Base-by-base conservation (phyloP, 2,888 invertebrate genomes). In the Agapostemon virescens region DNA sequence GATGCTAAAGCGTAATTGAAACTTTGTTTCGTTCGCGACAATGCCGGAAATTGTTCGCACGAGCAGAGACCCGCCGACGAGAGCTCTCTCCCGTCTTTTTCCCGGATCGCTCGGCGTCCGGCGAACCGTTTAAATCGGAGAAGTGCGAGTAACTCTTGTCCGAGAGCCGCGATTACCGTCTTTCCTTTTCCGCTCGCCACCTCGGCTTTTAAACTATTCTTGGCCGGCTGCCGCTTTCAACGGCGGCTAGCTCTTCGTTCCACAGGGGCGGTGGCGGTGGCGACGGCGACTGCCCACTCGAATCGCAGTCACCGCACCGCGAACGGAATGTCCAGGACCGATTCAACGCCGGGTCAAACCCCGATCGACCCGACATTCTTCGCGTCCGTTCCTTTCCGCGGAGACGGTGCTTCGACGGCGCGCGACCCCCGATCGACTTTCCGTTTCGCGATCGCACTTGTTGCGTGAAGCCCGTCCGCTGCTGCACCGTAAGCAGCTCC, bases 1-100 rank as follows among this genome's bases (percentile, higher is more conserved):
- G 86, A 84, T 70, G 67, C 77, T 76, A n/a, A 75, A 82, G 81
- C 81, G 86, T 86, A 86, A 86, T 86, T 86, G 86, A 86, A 86
- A 86, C 86, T 86, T 86, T 84, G 85, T 86, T 85, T 77, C 79
- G 76, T 52, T 45, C 75, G 78, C 79, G 77, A 84, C 84, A 82
- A 84, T 84, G 68, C 75, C 83, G 81, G 42, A 79, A 84, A 84
- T 82, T 84, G 81, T 84, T 82, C 77, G 63, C 73, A 64, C 42
- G 71, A 72, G 72, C 80, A 33, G 81, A 71, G n/a, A 69, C 64
- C 79, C 79, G 30, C n/a, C n/a, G 61, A 79, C 86, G 52, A 86
- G 84, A 45, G 77, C 79, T 40, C 72, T 75, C 66, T 55, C 69
- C n/a, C 52, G 45, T 70, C 80, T 77, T 80, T 79, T 81, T 79